Evolutionary conservation across 2,888 invertebrate genomes (phyloP), one percentile per base, ranked within the genome.

Genomic region (Rosalia funebris): DNA sequence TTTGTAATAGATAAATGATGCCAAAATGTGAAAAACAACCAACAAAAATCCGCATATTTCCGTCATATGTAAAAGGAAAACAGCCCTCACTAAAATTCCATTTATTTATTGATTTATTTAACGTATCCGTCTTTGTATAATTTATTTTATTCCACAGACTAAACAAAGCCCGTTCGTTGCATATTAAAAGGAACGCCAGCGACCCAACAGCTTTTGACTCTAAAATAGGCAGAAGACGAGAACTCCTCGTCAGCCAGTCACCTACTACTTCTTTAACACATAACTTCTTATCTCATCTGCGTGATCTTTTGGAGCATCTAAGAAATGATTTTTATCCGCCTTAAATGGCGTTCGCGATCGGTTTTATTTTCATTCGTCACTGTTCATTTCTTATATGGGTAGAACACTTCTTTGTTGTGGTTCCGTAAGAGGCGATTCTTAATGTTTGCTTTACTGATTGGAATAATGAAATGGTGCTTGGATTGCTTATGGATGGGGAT

Each of bases 251-350:
- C 31, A 20, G 36, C 14, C 10, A 39, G 39, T 14, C 39, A 25
- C 9, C 4, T 32, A 19, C 41, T 41, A 19, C 37, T 48, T 47
- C 48, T 41, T 39, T 46, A 25, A 15, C 42, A 19, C 47, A 17
- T 48, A 57, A 47, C 41, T 57, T 41, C n/a, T 56, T 47, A 48
- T 48, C 41, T 31, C 39, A 47, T 47, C 57, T 41, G 12, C 48
- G 39, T 46, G 46, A 47, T 56, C 45, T 56, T 56, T 48, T 47
- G 47, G 41, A 41, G 41, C n/a, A 15, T 31, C 25, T 52, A 16
- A n/a, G 15, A 42, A 42, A 53, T 32, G 19, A 53, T 42, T 53
- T 41, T 53, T 42, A 42, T 42, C 32, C 3, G n/a, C 53, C 37
- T 10, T 53, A 53, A 42, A 53, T 42, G 42, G 53, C 31, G 20